A percentile compares a stretch with the other conserved stretches of the same genome.
phyloP scores from a whole-genome alignment of 2,888 invertebrate genomes.

The Lamproptera curius region DNA sequence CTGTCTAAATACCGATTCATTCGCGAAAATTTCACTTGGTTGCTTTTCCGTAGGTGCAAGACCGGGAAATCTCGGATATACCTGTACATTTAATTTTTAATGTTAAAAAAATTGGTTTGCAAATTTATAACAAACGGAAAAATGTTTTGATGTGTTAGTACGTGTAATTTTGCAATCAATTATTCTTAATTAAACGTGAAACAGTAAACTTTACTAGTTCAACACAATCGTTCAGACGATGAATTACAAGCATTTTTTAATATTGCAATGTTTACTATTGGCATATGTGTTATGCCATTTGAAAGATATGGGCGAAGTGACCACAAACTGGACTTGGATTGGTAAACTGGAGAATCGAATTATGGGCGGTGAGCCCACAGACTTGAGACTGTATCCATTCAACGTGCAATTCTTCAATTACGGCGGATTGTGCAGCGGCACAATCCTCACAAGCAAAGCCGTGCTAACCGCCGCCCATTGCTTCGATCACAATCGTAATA shows the following conservation, averaged over 20 bases:
- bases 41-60: no score
- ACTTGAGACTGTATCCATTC: slow-evolving; percentile 32
- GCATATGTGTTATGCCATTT: slow-evolving; percentile 30
- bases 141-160: no score
- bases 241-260: no score
- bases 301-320: slow-evolving; percentile 35
- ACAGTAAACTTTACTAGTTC: no score
- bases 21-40: slow-evolving; percentile 11
- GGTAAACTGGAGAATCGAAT: slow-evolving; percentile 28
- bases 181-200: no score
- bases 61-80: no score
- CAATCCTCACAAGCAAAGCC: slow-evolving; percentile 35
- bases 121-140: no score
- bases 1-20: slow-evolving; percentile 16
- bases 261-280: no score
- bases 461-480: slow-evolving; percentile 46
- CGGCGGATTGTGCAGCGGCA: slow-evolving; percentile 38
- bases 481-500: slow-evolving; percentile 36
- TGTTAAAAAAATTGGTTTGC: no score
- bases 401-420: slow-evolving; percentile 38
- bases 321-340: slow-evolving; percentile 24
- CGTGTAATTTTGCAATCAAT: no score
- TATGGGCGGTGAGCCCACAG: slow-evolving; percentile 30
- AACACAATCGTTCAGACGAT: no score
- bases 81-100: no score